phyloP scores from a whole-genome alignment of 2,797 vertebrate species.

The Acanthiza pusilla region DNA sequence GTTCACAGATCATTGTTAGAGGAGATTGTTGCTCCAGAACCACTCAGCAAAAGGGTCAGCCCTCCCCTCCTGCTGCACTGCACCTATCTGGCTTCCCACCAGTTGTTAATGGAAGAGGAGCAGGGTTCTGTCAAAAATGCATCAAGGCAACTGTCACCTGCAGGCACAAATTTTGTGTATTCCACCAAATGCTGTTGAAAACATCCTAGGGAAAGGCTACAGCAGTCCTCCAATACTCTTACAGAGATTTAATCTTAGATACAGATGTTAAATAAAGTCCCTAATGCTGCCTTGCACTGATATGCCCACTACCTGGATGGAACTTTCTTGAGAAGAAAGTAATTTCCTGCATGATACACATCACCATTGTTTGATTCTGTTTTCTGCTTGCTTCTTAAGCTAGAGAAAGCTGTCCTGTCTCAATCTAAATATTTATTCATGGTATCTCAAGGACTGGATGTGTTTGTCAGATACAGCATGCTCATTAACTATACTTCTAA shows the following conservation, averaged over 20 bases:
- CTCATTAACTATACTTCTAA: neutral
- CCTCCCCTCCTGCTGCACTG: neutral
- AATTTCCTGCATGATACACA: neutral
- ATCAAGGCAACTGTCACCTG: neutral
- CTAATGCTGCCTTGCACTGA: neutral
- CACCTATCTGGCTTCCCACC: neutral
- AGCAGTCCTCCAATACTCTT: neutral
- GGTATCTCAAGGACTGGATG: neutral
- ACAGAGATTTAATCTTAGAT: neutral
- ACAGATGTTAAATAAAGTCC: neutral
- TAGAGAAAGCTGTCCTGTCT: neutral
- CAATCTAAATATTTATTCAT: neutral
- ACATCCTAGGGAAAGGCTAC: neutral
- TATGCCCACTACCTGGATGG: neutral
- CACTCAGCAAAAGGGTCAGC: neutral
- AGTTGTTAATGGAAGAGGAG: neutral
- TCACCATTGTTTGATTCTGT: neutral
- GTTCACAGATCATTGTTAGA: neutral
- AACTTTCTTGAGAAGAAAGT: neutral
- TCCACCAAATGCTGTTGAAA: neutral
- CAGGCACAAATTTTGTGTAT: neutral
- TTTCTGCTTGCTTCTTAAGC: neutral
- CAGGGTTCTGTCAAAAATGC: neutral
- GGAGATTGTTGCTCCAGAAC: neutral
- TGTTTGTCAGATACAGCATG: neutral